phyloP scores from a whole-genome alignment of 2,113 vertebrate species.

The Passer montanus region DNA sequence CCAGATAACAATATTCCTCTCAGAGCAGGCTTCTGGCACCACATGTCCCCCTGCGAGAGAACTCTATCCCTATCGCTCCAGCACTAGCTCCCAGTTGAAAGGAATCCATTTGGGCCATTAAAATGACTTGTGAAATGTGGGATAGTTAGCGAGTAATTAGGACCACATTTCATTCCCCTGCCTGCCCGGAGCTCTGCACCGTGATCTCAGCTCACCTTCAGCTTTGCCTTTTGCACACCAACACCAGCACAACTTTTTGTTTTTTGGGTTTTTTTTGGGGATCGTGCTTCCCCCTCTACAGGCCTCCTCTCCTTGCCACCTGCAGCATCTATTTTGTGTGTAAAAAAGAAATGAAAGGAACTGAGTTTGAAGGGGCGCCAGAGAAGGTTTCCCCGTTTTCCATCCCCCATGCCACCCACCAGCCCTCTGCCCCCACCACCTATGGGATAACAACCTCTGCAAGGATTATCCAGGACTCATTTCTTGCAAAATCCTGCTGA shows the following conservation, averaged over 20 bases:
- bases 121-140: constrained; percentile 50
- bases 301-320: background rate
- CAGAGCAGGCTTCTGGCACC: constrained; percentile 35
- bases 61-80: background rate
- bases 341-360: background rate
- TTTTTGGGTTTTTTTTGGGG: background rate
- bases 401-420: background rate
- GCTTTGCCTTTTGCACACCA: background rate
- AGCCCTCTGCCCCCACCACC: background rate
- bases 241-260: accelerated
- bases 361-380: background rate
- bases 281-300: background rate
- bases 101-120: constrained; percentile 37
- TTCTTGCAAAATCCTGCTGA: background rate
- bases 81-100: constrained; percentile 16
- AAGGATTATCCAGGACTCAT: background rate
- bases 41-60: background rate
- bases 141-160: constrained; percentile 54
- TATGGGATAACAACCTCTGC: background rate
- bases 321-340: background rate
- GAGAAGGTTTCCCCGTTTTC: background rate
- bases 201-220: background rate
- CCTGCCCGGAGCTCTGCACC: background rate
- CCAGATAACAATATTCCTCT: constrained; percentile 46
- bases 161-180: constrained; percentile 44